phyloP scores from a whole-genome alignment of 1,140 invertebrate genomes.

The Thaumetopoea pityocampa region DNA sequence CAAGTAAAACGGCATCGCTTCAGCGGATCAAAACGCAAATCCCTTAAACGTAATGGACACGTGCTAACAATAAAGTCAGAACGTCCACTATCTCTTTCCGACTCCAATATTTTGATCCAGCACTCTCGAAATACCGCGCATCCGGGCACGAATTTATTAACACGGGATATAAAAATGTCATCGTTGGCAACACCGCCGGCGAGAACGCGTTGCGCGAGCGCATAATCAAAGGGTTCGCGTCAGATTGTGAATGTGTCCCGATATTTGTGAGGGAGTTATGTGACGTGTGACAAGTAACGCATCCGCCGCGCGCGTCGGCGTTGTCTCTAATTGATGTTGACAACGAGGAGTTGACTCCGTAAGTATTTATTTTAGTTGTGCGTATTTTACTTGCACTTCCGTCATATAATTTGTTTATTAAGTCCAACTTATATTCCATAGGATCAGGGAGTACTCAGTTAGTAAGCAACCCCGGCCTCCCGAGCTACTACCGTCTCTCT shows the following conservation, averaged over 20 bases:
- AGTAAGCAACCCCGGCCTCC: too few relatives aligned
- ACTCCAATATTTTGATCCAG: conserved; percentile 47
- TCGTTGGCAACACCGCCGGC: conserved; percentile 35
- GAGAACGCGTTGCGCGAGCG: conserved; percentile 26
- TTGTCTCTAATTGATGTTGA: conserved; percentile 38
- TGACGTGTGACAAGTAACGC: conserved; percentile 51
- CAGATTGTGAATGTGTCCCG: conserved; percentile 64
- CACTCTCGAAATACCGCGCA: conserved; percentile 41
- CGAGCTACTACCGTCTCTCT: too few relatives aligned
- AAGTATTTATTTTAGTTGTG: conserved; percentile 42
- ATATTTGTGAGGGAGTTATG: conserved; percentile 62
- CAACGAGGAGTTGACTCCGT: conserved; percentile 22
- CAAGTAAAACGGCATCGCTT: conserved; percentile 31
- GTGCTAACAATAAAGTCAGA: conserved; percentile 53
- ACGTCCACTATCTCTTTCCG: conserved; percentile 26
- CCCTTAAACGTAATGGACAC: conserved; percentile 33
- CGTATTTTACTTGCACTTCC: conserved; percentile 17
- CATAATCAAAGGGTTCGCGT: conserved; percentile 53
- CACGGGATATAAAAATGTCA: conserved; percentile 54
- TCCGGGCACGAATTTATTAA: conserved; percentile 52
- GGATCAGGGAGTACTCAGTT: too few relatives aligned
- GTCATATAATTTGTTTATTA: conserved; percentile 11
- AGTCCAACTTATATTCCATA: too few relatives aligned
- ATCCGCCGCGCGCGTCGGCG: conserved; percentile 38
- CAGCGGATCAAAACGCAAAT: conserved; percentile 35